Base-by-base conservation (phyloP, 2,888 invertebrate species). In the Arctia plantaginis region DNA sequence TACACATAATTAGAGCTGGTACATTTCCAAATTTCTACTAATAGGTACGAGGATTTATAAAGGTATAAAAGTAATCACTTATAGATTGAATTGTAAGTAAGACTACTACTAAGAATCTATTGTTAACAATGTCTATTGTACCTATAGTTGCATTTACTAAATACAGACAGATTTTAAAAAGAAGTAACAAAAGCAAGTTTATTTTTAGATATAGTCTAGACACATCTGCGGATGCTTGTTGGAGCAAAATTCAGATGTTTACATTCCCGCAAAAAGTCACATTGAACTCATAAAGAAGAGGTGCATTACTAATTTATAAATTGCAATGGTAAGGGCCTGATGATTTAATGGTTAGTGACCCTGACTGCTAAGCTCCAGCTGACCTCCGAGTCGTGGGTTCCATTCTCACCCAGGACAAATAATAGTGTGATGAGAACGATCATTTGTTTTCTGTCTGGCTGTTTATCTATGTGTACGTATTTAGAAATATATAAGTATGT, bases 131-230 rank as follows among this genome's bases (percentile, higher is more conserved):
- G 44, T 67, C 13, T 44, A 12, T 18, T 51, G 51, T 51, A 51
- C 30, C 15, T 62, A 30, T 30, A 18, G 18, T 30, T 30, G 15
- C 62, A 62, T 62, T 30, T 44, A 66, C 59, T 75, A 72, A 66
- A 65, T 41, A 72, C 23, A 65, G 65, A 68, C 27, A 44, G 51
- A 51, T 30, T 39, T 33, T 68, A 51, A 72, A 74, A 74, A 72
- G 47, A 59, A 74, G 39, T n/a, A 23, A 33, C 44, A 27, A 65
- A 47, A 15, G 23, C 30, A 55, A 72, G 27, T 59, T 3, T 75
- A 68, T 75, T 66, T 69, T 72, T 72, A 69, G 71, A 72, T 10
- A 30, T 69, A 51, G 69, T 65, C 39, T 72, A 62, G 39, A 55
- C 69, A 64, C 18, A 33, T 13, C n/a, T 71, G 23, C 70, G 41